Base-by-base conservation (phyloP, 2,113 vertebrate species). In the Cyanoderma ruficeps region DNA sequence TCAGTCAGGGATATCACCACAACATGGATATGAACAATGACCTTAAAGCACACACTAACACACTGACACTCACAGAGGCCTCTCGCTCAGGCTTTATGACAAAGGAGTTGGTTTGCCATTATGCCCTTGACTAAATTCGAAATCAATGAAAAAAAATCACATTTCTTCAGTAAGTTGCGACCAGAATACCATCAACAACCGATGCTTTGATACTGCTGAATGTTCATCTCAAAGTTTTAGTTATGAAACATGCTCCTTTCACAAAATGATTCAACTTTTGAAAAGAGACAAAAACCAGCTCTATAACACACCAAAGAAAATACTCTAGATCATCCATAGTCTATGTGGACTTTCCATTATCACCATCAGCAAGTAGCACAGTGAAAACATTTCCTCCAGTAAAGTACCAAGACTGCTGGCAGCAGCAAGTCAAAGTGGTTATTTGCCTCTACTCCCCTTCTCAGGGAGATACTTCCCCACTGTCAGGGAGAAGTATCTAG, bases 11-110 rank as follows among this genome's bases (percentile, higher is more conserved):
- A 18, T 50, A 76, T 44, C 27, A 16, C 31, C 21, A 52, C 0
- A 0, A 42, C 22, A 60, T 2, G 5, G 16, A 70, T 41, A 70
- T 19, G n/a, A 61, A 28, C 24, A 61, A 39, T 4, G 28, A 39
- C 18, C 27, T 31, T 42, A 46, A 53, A 47, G 24, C 7, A 6
- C 0, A 0, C 19, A 16, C 19, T 39, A 39, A 70, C 0, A 0
- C 37, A 28, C 22, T 15, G 27, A 70, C 30, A n/a, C n/a, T 39
- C 47, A 30, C 0, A 0, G 24, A 87, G 24, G 3, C 23, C 13
- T 55, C 47, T 78, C 0, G 0, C 28, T 47, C 64, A 16, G 30
- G 41, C 12, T 20, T 92, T 75, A 72, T 13, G 19, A 60, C 15
- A 85, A 83, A 52, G 5, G 19, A 70, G 27, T 11, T 64, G 6